Base-by-base conservation (phyloP, 2,113 vertebrate species). In the Erythrolamprus reginae region DNA sequence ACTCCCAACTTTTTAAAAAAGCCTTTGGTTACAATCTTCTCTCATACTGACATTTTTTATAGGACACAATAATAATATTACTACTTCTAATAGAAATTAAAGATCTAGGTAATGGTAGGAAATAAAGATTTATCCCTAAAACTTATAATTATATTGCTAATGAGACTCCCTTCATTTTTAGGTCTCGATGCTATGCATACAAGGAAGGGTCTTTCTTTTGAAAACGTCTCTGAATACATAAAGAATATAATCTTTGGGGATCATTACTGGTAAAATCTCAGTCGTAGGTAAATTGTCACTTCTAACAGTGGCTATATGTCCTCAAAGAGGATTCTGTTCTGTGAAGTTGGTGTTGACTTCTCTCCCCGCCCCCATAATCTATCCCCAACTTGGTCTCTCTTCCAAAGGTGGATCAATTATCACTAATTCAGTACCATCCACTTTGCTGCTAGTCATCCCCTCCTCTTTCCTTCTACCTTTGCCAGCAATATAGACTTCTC, bases 181-280 rank as follows among this genome's bases (percentile, higher is more conserved):
- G 17, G 65, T 13, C n/a, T 23, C 13, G 28, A 3, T 52, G 33
- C 48, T 52, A 24, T 33, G 77, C 10, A 13, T 33, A 61, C 21
- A 88, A 88, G 26, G n/a, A n/a, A n/a, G n/a, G n/a, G n/a, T n/a
- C 23, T 58, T 87, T 58, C 53, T 87, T 87, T 87, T 87, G n/a
- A 26, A 21, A 24, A 51, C 48, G 52, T 52, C 28, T 53, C 50
- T 86, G 48, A 15, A 86, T 86, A 86, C 28, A 55, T 51, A 23
- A 86, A 42, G 9, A 52, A 24, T 55, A 23, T 24, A 42, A 24
- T 70, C n/a, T 70, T 70, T 33, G 65, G n/a, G 65, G 13, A 38
- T 70, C 15, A 70, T 70, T 70, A 19, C 65, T 15, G 8, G 15
- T 19, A n/a, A 70, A 70, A 33, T 70, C 65, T 50, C 48, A n/a